Conservation (phyloP, 2,113 vertebrate species). For the Oncorhynchus tshawytscha region DNA sequence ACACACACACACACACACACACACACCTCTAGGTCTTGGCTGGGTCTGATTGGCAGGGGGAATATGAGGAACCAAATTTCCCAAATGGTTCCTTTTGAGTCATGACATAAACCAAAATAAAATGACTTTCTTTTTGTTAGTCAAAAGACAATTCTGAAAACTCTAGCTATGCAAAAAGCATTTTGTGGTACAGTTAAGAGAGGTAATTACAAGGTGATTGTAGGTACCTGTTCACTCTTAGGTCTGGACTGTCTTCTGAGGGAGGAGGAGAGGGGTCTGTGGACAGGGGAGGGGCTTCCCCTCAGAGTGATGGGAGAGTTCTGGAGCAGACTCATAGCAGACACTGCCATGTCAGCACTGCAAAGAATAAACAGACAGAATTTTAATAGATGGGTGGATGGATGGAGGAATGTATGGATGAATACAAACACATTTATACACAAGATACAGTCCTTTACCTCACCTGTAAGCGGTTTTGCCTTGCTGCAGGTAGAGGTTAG, state of each 20-base stretch:
- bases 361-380: conserved; percentile 21
- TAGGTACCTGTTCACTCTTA: conserved; percentile 36
- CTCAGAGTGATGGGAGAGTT: conserved; percentile 71
- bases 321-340: conserved; percentile 81
- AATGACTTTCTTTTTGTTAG: too few species aligned
- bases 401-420: neutral
- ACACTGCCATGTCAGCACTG: conserved; percentile 80
- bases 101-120: too few species aligned
- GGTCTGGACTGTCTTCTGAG: conserved; percentile 5
- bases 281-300: conserved; percentile 26
- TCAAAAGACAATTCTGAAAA: too few species aligned
- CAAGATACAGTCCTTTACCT: neutral
- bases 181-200: neutral
- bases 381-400: neutral
- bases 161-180: neutral
- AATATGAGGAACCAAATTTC: too few species aligned
- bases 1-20: too few species aligned
- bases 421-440: neutral
- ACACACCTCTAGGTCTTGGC: too few species aligned
- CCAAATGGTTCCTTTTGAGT: too few species aligned
- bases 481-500: conserved; percentile 77
- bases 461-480: conserved; percentile 76
- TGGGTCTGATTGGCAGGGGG: too few species aligned
- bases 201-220: neutral
- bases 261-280: conserved; percentile 24